Percentiles rank a stretch among this genome's conserved stretches.
Conservation (phyloP, 2,888 invertebrate genomes). For the Galerucella calmariensis region DNA sequence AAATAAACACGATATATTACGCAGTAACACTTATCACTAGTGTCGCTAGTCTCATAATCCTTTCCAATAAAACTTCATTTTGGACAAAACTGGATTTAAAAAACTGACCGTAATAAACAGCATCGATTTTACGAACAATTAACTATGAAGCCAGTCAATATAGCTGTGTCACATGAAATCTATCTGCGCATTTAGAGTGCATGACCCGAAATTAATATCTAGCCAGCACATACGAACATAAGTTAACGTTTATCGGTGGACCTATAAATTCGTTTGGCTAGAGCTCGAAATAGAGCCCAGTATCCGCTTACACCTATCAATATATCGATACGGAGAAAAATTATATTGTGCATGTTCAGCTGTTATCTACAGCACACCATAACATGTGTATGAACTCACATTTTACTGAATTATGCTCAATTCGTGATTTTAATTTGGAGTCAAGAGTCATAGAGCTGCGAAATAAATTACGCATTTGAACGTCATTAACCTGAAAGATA, state of each 20-base stretch:
- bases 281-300: slow-evolving; percentile 47
- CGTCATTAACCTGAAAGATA: no score
- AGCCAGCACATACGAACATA: slow-evolving; percentile 40
- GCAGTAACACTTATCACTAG: no score
- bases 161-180: slow-evolving; percentile 36
- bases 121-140: slow-evolving; percentile 31
- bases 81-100: no score
- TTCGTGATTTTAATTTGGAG: no score
- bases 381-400: no score
- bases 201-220: slow-evolving; percentile 44
- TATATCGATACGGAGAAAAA: slow-evolving; percentile 43
- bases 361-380: background rate
- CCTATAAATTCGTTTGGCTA: slow-evolving; percentile 49
- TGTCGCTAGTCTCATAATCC: no score
- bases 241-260: slow-evolving; percentile 50
- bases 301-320: slow-evolving; percentile 54
- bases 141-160: slow-evolving; percentile 32
- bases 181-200: slow-evolving; percentile 34
- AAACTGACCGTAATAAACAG: background rate
- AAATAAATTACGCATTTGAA: no score
- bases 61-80: no score
- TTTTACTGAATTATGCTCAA: no score
- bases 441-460: no score
- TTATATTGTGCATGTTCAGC: background rate
- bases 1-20: no score